phyloP scores from a whole-genome alignment of 2,797 vertebrate genomes.

The Poeciliopsis paucimaculata region DNA sequence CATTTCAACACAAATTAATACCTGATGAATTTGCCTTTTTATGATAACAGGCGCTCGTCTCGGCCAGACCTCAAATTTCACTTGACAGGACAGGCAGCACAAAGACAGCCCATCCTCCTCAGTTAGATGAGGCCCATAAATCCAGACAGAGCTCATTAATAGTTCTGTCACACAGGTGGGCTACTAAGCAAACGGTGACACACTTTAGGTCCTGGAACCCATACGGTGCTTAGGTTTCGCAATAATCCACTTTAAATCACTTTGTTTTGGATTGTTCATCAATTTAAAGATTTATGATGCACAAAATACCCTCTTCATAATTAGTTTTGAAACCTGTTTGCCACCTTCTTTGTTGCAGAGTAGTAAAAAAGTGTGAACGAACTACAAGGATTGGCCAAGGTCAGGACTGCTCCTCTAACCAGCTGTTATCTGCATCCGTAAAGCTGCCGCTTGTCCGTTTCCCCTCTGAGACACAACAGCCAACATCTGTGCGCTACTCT shows the following conservation, averaged over 20 bases:
- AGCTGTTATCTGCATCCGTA: conserved; percentile 45
- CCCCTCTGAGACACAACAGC: conserved; percentile 40
- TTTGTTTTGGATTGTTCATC: not conserved
- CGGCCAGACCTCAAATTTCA: conserved; percentile 62
- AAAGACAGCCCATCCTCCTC: conserved; percentile 69
- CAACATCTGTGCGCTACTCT: conserved; percentile 42
- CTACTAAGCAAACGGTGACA: conserved; percentile 53
- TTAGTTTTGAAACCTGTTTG: conserved; percentile 23
- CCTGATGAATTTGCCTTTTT: conserved; percentile 73
- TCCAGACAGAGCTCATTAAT: conserved; percentile 78
- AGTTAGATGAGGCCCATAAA: conserved; percentile 76
- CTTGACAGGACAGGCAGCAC: conserved; percentile 69
- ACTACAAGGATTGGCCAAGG: conserved; percentile 55
- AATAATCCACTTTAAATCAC: not conserved
- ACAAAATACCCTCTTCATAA: conserved; percentile 3
- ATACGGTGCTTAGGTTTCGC: conserved; percentile 6
- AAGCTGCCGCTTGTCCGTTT: conserved; percentile 34
- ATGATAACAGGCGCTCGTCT: conserved; percentile 69
- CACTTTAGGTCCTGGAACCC: conserved; percentile 51
- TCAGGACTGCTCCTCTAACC: conserved; percentile 52
- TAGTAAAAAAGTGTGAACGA: conserved; percentile 41
- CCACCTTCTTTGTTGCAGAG: conserved; percentile 25
- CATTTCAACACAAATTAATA: conserved; percentile 76
- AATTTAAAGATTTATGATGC: conserved; percentile 1
- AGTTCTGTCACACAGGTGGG: conserved; percentile 78